These are phyloP conservation scores for Drosophila leontia DNA, from an alignment of 1,140 invertebrate genomes.

Conservation along the genomic window DNA sequence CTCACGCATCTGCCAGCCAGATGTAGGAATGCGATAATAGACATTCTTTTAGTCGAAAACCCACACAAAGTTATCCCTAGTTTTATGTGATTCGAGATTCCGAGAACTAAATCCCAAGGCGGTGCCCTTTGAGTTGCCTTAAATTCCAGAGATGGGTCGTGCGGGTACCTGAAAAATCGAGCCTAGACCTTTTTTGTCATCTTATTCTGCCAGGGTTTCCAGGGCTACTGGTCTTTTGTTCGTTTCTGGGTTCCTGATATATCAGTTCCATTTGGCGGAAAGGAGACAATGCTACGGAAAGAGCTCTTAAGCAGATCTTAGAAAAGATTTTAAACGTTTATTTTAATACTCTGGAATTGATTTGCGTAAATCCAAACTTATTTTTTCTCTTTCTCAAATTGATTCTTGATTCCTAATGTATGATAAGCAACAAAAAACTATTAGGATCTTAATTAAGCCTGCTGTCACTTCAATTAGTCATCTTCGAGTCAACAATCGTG, in stretches of 20 bases:
- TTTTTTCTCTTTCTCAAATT: neutral
- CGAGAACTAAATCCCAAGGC: conserved; percentile 18
- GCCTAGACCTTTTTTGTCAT: conserved; percentile 6
- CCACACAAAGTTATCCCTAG: conserved; percentile 17
- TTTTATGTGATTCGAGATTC: conserved; percentile 32
- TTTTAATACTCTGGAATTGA: too few species aligned
- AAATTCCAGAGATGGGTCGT: conserved; percentile 11
- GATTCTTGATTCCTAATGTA: neutral
- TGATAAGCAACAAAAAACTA: neutral
- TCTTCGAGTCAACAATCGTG: too few species aligned
- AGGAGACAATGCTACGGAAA: too few species aligned
- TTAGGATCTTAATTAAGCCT: too few species aligned
- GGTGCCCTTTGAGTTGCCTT: conserved; percentile 36
- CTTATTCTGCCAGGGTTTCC: neutral
- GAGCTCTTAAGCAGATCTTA: neutral
- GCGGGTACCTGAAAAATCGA: conserved; percentile 28
- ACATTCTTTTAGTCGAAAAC: conserved; percentile 14
- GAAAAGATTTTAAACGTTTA: too few species aligned
- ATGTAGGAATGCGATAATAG: conserved; percentile 25
- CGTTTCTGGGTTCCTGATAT: conserved; percentile 12
- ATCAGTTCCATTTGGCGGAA: neutral
- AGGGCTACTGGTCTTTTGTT: too few species aligned
- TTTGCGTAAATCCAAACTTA: neutral
- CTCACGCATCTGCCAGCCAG: conserved; percentile 42
- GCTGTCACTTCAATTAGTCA: too few species aligned